Evolutionary conservation across 2,888 invertebrate species (phyloP).

Genomic region (Mythimna lalbum): DNA sequence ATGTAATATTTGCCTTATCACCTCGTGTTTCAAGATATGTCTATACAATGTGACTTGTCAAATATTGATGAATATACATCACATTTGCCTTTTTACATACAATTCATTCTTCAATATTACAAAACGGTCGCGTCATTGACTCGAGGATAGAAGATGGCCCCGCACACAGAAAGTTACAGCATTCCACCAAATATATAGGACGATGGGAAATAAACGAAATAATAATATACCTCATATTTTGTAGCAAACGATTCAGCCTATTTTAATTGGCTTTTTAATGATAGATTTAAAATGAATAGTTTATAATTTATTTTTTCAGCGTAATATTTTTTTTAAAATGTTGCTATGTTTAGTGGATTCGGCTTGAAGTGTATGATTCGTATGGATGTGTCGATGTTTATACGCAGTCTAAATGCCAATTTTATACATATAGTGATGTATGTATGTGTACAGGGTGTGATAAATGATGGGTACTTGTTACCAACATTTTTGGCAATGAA

Average conservation of each 20-base stretch:
- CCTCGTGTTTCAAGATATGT: not conserved
- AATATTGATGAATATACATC: constrained; percentile 20
- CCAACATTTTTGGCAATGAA: not conserved
- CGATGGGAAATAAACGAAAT: constrained; percentile 66
- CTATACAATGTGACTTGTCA: not conserved
- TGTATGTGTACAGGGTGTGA: constrained; percentile 77
- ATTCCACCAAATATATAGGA: constrained; percentile 75
- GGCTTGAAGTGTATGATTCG: constrained; percentile 64
- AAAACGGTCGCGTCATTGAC: constrained; percentile 50
- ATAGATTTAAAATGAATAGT: constrained; percentile 66
- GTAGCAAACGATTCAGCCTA: constrained; percentile 80
- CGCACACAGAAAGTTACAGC: constrained; percentile 61
- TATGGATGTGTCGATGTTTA: constrained; percentile 64
- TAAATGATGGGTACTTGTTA: constrained; percentile 61
- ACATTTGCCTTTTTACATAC: constrained; percentile 19
- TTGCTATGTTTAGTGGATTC: constrained; percentile 69
- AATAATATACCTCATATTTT: constrained; percentile 88
- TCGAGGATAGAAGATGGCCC: constrained; percentile 52
- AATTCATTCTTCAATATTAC: constrained; percentile 9
- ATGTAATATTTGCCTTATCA: not conserved
- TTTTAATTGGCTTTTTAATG: constrained; percentile 75
- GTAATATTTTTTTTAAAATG: constrained; percentile 63
- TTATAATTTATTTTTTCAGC: constrained; percentile 65
- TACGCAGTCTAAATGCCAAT: constrained; percentile 70
- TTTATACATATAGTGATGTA: constrained; percentile 73